phyloP scores from a whole-genome alignment of 2,113 vertebrate genomes.

The Taxidea taxus region DNA sequence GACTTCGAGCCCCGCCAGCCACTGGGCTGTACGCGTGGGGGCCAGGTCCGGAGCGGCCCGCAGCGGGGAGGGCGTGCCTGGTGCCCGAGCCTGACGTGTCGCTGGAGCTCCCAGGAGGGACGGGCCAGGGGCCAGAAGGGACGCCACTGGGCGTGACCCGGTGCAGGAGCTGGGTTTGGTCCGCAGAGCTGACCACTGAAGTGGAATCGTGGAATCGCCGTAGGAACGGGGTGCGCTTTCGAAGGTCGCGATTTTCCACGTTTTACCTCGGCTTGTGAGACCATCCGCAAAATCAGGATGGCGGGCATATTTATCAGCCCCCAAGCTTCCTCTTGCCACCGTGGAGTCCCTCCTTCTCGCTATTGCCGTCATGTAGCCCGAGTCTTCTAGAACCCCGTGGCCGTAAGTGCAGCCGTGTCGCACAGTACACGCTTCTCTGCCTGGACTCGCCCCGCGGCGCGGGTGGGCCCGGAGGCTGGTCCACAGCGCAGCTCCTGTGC shows the following conservation, averaged over 20 bases:
- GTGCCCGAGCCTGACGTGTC: neutral
- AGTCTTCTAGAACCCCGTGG: neutral
- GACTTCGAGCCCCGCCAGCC: neutral
- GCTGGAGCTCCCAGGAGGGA: neutral
- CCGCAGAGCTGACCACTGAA: neutral
- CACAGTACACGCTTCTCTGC: neutral
- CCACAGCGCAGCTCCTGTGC: fast-evolving
- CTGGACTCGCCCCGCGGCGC: too few relatives aligned
- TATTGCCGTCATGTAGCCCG: neutral
- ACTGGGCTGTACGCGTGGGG: neutral
- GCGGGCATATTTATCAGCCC: too few relatives aligned
- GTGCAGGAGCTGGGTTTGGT: too few relatives aligned
- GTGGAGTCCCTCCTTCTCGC: neutral
- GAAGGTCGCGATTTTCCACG: fast-evolving
- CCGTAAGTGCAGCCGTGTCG: fast-evolving
- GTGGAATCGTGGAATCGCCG: too few relatives aligned
- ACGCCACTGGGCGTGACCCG: neutral
- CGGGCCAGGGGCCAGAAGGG: neutral
- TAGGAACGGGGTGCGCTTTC: neutral
- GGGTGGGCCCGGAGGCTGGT: too few relatives aligned
- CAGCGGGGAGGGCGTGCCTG: neutral
- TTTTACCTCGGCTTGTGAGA: neutral
- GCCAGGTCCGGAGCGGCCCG: neutral
- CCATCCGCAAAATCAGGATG: neutral
- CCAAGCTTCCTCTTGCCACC: neutral